phyloP scores from a whole-genome alignment of 1,140 invertebrate genomes.

The Thaumetopoea pityocampa region DNA sequence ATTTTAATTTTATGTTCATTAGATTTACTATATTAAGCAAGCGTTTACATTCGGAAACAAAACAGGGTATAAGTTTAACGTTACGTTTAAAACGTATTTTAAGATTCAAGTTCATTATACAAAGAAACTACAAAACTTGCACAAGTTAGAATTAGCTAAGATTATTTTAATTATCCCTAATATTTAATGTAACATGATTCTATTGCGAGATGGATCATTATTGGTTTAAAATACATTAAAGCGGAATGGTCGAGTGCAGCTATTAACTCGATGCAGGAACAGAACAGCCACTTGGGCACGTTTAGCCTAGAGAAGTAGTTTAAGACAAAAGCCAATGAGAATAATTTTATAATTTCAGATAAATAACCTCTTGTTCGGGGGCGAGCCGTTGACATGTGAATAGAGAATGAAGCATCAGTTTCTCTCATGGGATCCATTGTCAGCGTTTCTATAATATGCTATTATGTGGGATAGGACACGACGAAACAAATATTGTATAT shows the following conservation, averaged over 20 bases:
- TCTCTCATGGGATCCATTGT: constrained; percentile 30
- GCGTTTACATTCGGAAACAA: too few species aligned
- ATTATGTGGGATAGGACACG: constrained; percentile 17
- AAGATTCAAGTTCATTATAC: too few species aligned
- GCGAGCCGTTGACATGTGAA: constrained; percentile 48
- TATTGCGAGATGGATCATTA: constrained; percentile 36
- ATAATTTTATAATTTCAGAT: constrained; percentile 57
- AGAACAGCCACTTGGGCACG: constrained; percentile 40
- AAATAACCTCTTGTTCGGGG: constrained; percentile 55
- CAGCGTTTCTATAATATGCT: constrained; percentile 8
- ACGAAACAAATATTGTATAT: constrained; percentile 10
- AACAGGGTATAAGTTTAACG: too few species aligned
- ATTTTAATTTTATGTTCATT: too few species aligned
- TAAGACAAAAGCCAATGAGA: constrained; percentile 52
- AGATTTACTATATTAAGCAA: too few species aligned
- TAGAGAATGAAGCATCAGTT: constrained; percentile 32
- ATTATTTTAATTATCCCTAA: constrained; percentile 12
- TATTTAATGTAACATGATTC: constrained; percentile 19
- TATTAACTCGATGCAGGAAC: constrained; percentile 20
- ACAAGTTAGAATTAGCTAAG: constrained; percentile 4
- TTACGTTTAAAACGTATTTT: too few species aligned
- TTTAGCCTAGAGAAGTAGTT: constrained; percentile 39
- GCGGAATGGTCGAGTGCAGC: constrained; percentile 18
- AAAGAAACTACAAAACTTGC: constrained; percentile 1
- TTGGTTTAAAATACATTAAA: constrained; percentile 25